Percentiles rank a stretch among this genome's conserved stretches.
These are phyloP conservation scores for Sanderia malayensis DNA, from an alignment of 30 jellyfish, hydroid and myxozoan species.

Conservation along the genomic window DNA sequence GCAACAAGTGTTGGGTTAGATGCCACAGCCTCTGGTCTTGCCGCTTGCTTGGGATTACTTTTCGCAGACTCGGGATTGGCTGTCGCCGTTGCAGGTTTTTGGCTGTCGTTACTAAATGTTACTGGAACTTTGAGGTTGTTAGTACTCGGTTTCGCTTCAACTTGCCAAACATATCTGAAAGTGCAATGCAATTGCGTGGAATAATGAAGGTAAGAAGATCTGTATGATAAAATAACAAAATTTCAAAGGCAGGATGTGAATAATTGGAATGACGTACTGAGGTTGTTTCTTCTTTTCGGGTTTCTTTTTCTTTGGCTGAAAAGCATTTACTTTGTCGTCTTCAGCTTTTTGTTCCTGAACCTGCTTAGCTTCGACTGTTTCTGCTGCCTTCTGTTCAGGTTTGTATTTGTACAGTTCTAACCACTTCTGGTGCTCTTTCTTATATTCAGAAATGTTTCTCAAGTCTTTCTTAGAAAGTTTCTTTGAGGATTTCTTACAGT, in stretches of 20 bases:
- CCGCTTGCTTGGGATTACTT: conserved; percentile 62
- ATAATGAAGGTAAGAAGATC: background rate
- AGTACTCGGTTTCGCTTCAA: conserved; percentile 38
- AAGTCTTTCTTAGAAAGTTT: too few species aligned
- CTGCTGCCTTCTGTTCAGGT: conserved; percentile 25
- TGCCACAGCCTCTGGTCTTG: conserved; percentile 46
- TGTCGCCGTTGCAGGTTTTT: conserved; percentile 26
- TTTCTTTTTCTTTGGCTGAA: conserved; percentile 48
- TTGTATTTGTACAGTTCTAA: conserved; percentile 56
- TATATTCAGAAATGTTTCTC: conserved; percentile 54
- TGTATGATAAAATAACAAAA: background rate
- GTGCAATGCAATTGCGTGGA: too few species aligned
- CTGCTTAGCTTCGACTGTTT: conserved; percentile 8
- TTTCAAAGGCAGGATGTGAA: background rate
- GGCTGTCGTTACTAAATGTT: conserved; percentile 18
- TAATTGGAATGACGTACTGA: background rate
- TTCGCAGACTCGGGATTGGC: conserved; percentile 9
- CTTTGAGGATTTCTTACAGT: conserved; percentile 18
- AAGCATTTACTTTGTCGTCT: conserved; percentile 13
- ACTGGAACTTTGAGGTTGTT: conserved; percentile 40
- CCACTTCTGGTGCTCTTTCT: conserved; percentile 79
- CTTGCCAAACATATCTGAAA: conserved; percentile 51
- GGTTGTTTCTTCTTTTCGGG: conserved; percentile 9
- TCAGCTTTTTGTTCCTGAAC: conserved; percentile 15
- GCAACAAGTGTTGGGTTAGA: conserved; percentile 25